Evolutionary conservation across 1,140 invertebrate genomes (phyloP).

Genomic region (Dolichoris vasculosae): DNA sequence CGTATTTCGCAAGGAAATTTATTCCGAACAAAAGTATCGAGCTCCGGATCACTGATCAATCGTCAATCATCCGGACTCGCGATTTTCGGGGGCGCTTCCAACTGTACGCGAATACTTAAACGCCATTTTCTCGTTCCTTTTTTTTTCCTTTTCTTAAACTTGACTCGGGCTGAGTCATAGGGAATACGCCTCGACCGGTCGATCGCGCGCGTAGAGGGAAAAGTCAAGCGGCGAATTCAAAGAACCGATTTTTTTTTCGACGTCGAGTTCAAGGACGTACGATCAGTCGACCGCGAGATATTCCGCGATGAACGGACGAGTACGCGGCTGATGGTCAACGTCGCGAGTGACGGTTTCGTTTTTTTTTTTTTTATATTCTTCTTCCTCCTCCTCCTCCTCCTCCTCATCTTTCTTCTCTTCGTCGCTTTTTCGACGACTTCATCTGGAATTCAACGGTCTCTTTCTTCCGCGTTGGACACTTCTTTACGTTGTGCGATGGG

Average conservation of each 20-base stretch:
- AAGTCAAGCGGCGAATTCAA: conserved; percentile 12
- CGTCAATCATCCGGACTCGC: too few relatives aligned
- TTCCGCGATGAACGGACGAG: conserved; percentile 19
- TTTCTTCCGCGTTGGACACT: conserved; percentile 1
- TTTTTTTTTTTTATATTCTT: conserved; percentile 14
- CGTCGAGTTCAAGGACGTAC: not conserved
- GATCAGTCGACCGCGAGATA: conserved; percentile 13
- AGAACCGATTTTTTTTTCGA: not conserved
- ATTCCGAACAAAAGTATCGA: too few relatives aligned
- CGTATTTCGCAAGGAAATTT: too few relatives aligned
- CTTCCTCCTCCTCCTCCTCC: conserved; percentile 44
- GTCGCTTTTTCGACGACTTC: not conserved
- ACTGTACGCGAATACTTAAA: too few relatives aligned
- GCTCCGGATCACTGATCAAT: too few relatives aligned
- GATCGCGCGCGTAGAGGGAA: not conserved
- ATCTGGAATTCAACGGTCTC: conserved; percentile 18
- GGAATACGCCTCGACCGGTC: not conserved
- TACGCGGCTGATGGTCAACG: conserved; percentile 42
- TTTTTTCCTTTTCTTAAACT: not conserved
- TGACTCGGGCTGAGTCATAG: too few relatives aligned
- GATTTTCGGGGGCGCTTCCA: too few relatives aligned
- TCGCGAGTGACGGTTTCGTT: conserved; percentile 7
- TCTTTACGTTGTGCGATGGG: not conserved
- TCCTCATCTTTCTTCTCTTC: not conserved
- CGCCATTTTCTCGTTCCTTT: too few relatives aligned